These are phyloP conservation scores for Cranoglanis bouderius DNA, from an alignment of 2,113 vertebrate genomes.

Conservation along the genomic window DNA sequence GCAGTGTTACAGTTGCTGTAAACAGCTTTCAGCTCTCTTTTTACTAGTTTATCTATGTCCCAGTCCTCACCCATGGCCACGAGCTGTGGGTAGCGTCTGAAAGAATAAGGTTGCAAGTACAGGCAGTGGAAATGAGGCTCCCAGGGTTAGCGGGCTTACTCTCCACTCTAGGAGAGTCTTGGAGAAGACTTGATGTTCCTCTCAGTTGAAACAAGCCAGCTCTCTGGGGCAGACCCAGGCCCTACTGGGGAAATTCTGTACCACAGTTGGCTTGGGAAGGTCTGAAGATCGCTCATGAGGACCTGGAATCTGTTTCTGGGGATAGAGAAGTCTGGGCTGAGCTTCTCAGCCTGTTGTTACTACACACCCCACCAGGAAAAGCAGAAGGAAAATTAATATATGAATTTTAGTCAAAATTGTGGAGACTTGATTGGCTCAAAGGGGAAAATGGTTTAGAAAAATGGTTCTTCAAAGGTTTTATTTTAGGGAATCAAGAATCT, in stretches of 20 bases:
- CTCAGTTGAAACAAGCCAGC: neutral
- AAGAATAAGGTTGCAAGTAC: neutral
- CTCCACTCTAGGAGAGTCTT: neutral
- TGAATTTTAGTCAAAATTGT: slow-evolving; percentile 33
- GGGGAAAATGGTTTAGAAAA: neutral
- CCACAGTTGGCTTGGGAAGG: neutral
- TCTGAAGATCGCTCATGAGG: neutral
- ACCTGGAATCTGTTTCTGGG: neutral
- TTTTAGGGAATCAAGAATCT: neutral
- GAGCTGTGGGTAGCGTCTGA: neutral
- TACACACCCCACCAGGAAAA: neutral
- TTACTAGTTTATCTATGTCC: neutral
- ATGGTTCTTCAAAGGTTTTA: neutral
- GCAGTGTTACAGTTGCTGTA: neutral
- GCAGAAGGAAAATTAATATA: neutral
- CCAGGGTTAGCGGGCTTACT: neutral
- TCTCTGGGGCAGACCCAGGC: neutral
- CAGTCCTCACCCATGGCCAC: neutral
- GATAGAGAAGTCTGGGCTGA: neutral
- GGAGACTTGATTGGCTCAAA: slow-evolving; percentile 44
- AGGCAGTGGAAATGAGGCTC: neutral
- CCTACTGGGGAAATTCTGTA: neutral
- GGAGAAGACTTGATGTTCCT: neutral
- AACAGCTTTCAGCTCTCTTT: too few relatives aligned
- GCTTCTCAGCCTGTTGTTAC: neutral